phyloP scores from a whole-genome alignment of 2,888 invertebrate genomes.

The Tetrapedia diversipes region DNA sequence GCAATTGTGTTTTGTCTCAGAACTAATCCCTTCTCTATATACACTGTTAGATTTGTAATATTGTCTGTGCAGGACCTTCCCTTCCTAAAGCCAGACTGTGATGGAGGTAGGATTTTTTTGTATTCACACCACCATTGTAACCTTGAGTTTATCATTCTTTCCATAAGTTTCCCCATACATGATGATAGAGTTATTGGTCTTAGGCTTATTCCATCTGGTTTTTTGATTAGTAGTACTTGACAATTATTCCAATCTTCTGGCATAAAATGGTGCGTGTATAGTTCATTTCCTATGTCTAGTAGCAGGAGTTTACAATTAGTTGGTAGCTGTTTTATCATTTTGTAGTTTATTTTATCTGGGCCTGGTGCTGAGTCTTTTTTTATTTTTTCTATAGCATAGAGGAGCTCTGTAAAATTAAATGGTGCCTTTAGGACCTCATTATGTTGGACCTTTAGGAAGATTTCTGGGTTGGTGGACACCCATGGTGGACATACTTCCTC shows the following conservation, averaged over 20 bases:
- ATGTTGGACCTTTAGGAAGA: background rate
- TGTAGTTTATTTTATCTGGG: background rate
- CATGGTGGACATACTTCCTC: conserved; percentile 15
- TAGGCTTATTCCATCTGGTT: background rate
- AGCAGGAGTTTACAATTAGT: background rate
- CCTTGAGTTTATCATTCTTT: conserved; percentile 6
- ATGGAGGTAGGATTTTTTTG: background rate
- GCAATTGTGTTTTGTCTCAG: background rate
- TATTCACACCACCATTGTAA: conserved; percentile 12
- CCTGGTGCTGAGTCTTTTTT: background rate
- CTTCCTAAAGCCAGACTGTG: conserved; percentile 18
- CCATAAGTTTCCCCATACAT: conserved; percentile 12
- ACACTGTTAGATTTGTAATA: background rate
- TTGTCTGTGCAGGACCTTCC: conserved; percentile 19
- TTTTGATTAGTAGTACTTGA: conserved; percentile 1
- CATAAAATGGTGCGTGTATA: background rate
- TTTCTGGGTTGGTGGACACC: background rate
- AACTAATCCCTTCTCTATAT: background rate
- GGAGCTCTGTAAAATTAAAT: background rate
- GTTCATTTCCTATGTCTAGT: conserved; percentile 5
- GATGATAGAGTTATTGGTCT: conserved; percentile 19
- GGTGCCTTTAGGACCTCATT: background rate
- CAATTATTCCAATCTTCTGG: conserved; percentile 8
- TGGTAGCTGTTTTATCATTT: background rate
- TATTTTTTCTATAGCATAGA: background rate